phyloP scores from a whole-genome alignment of 2,113 vertebrate species.

The Antigone vipio region DNA sequence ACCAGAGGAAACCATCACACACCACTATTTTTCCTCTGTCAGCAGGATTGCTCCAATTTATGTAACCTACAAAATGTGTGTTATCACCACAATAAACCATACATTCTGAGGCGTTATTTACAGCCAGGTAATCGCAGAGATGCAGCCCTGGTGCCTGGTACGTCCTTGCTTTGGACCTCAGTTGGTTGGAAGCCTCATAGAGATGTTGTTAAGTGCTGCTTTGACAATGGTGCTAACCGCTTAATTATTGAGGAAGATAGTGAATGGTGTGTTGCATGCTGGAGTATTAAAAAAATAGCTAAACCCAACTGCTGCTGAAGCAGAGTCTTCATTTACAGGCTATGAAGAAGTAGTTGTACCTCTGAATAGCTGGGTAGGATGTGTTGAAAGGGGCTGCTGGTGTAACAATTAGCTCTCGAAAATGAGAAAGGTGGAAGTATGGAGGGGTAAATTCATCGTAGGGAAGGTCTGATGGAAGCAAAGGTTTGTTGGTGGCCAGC shows the following conservation, averaged over 20 bases:
- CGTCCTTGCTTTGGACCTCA: constrained; percentile 10
- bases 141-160: background rate
- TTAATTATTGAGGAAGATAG: constrained; percentile 67
- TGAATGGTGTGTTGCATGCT: constrained; percentile 11
- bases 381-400: constrained; percentile 11
- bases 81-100: constrained; percentile 75
- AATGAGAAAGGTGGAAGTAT: background rate
- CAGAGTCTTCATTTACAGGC: constrained; percentile 46
- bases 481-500: background rate
- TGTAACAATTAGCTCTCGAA: background rate
- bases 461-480: background rate
- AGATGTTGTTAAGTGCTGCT: constrained; percentile 36
- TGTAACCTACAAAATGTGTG: constrained; percentile 63
- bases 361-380: constrained; percentile 38
- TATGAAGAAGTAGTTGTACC: constrained; percentile 24
- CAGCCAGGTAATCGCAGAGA: constrained; percentile 50
- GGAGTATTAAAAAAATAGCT: constrained; percentile 16
- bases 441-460: background rate
- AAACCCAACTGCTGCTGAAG: constrained; percentile 48
- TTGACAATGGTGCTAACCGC: constrained; percentile 5
- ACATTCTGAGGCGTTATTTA: constrained; percentile 68
- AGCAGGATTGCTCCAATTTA: constrained; percentile 74
- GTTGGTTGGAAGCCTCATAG: constrained; percentile 13
- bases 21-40: constrained; percentile 69
- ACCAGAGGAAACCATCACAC: constrained; percentile 60